Evolutionary conservation across 2,888 invertebrate genomes (phyloP).

Genomic region (Epinotia demarniana): DNA sequence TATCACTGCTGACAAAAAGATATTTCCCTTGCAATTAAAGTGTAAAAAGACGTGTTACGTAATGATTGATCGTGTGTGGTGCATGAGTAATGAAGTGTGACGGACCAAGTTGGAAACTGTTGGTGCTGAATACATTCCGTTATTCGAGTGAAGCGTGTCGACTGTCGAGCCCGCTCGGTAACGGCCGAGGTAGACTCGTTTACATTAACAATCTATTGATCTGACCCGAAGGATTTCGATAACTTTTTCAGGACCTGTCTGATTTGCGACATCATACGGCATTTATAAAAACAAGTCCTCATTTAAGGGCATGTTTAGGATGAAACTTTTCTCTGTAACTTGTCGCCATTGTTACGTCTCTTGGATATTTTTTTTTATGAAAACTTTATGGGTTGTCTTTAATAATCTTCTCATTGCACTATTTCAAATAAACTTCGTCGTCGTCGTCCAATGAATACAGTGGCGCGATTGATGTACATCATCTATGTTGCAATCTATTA

Average conservation of each 20-base stretch:
- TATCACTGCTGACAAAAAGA: slow-evolving; percentile 21
- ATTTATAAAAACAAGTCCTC: no score
- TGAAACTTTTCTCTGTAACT: no score
- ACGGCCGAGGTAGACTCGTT: slow-evolving; percentile 19
- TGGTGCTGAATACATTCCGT: slow-evolving; percentile 46
- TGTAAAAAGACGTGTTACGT: slow-evolving; percentile 36
- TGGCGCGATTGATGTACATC: no score
- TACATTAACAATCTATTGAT: neutral
- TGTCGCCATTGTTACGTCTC: no score
- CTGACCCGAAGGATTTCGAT: neutral
- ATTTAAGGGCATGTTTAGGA: no score
- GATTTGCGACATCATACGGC: no score
- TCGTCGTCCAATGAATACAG: neutral
- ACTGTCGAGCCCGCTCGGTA: slow-evolving; percentile 37
- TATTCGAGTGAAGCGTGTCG: slow-evolving; percentile 47
- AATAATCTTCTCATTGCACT: no score
- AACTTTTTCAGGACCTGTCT: neutral
- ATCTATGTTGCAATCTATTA: neutral
- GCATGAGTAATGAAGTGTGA: slow-evolving; percentile 50
- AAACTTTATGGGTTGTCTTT: no score
- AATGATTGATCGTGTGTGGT: slow-evolving; percentile 46
- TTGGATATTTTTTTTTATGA: no score
- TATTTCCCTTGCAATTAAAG: slow-evolving; percentile 31
- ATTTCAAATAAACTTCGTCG: no score
- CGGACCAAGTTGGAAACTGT: slow-evolving; percentile 44